Evolutionary conservation across 2,797 vertebrate species (phyloP).

Genomic region (Muscicapa comitata): DNA sequence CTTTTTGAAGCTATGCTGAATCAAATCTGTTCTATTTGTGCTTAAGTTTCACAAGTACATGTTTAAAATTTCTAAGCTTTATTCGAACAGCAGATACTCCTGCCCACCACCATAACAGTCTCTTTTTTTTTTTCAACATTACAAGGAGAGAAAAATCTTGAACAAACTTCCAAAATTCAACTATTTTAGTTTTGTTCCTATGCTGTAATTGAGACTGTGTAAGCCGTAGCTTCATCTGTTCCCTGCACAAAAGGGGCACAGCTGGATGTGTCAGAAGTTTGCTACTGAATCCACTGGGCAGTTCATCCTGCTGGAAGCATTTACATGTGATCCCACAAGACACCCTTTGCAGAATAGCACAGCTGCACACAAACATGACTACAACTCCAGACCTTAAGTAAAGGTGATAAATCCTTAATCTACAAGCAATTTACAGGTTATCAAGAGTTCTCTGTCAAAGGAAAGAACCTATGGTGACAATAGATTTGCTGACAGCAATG

Average conservation of each 20-base stretch:
- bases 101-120: not conserved
- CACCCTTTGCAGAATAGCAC: not conserved
- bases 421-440: not conserved
- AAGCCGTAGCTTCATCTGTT: not conserved
- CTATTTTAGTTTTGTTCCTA: constrained; percentile 4
- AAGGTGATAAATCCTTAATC: not conserved
- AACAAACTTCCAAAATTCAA: not conserved
- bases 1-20: not conserved
- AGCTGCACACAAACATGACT: not conserved
- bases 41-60: constrained; percentile 18
- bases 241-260: not conserved
- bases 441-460: not conserved
- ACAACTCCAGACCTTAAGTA: not conserved
- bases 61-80: constrained; percentile 11
- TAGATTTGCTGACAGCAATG: not conserved
- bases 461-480: not conserved
- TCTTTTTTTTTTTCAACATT: not conserved
- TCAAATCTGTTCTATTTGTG: constrained; percentile 13
- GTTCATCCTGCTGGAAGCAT: not conserved
- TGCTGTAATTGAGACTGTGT: not conserved
- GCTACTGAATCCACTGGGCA: not conserved
- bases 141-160: not conserved
- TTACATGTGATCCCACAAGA: not conserved
- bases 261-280: not conserved
- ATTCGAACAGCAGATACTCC: not conserved